Conservation (phyloP, 2,888 invertebrate genomes). For the Parasteatoda lunata region DNA sequence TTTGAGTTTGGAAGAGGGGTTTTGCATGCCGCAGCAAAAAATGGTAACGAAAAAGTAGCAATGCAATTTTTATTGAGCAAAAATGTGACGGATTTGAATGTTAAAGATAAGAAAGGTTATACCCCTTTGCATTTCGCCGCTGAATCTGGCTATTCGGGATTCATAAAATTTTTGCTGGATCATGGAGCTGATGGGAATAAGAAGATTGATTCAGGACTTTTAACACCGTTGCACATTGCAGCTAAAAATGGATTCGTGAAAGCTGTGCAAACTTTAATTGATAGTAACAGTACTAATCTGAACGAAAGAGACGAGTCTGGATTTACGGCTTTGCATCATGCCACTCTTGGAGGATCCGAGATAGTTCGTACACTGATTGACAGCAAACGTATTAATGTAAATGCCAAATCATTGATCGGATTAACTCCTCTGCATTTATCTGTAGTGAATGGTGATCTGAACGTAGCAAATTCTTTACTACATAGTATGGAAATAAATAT, state of each 20-base stretch:
- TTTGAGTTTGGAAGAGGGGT: neutral
- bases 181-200: neutral
- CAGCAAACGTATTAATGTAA: neutral
- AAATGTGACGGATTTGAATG: too few relatives aligned
- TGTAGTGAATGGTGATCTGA: neutral
- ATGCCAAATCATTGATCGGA: neutral
- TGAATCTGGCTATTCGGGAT: neutral
- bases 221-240: neutral
- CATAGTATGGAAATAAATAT: neutral
- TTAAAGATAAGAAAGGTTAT: neutral
- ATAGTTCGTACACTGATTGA: neutral
- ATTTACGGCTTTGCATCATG: slow-evolving; percentile 8
- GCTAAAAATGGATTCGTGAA: neutral
- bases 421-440: neutral
- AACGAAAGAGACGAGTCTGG: neutral
- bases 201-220: neutral
- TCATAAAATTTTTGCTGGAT: neutral
- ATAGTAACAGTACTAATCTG: neutral
- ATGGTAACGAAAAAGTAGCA: neutral
- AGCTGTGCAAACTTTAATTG: neutral
- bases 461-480: neutral
- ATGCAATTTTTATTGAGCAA: neutral
- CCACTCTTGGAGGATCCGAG: neutral
- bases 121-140: neutral
- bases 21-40: neutral